Evolutionary conservation across 2,113 vertebrate species (phyloP).

Genomic region (Felis catus): DNA sequence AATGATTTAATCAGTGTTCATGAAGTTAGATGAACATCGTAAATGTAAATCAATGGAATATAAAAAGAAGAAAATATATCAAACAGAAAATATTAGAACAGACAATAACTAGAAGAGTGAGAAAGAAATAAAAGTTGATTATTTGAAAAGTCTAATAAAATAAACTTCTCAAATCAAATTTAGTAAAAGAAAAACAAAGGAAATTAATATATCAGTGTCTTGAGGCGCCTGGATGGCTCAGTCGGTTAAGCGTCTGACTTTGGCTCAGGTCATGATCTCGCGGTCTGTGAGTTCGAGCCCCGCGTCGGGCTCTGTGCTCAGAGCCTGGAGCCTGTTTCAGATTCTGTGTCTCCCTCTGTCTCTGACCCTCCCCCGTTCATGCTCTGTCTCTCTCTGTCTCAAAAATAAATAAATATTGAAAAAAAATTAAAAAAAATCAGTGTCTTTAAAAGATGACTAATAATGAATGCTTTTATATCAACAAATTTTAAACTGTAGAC

Average conservation of each 20-base stretch:
- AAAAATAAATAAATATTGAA: too few relatives aligned
- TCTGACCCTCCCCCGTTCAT: too few relatives aligned
- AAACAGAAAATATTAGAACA: background rate
- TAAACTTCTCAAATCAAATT: background rate
- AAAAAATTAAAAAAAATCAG: background rate
- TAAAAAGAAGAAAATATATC: background rate
- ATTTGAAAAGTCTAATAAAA: background rate
- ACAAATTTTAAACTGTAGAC: background rate
- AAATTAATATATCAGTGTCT: background rate
- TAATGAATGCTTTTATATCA: background rate
- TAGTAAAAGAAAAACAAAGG: background rate
- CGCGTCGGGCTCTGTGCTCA: too few relatives aligned
- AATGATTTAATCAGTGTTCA: background rate
- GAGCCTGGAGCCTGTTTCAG: too few relatives aligned
- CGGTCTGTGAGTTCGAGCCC: too few relatives aligned
- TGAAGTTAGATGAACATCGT: background rate
- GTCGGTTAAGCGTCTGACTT: too few relatives aligned
- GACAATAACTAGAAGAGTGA: background rate
- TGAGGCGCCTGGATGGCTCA: too few relatives aligned
- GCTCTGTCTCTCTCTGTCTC: too few relatives aligned
- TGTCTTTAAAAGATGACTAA: background rate
- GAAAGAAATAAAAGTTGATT: background rate
- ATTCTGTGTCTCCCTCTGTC: too few relatives aligned
- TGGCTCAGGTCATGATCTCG: too few relatives aligned
- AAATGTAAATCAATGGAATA: background rate